Evolutionary conservation across 2,797 vertebrate genomes (phyloP), one percentile per base, ranked within the genome.

Genomic region (Siniperca obscura): DNA sequence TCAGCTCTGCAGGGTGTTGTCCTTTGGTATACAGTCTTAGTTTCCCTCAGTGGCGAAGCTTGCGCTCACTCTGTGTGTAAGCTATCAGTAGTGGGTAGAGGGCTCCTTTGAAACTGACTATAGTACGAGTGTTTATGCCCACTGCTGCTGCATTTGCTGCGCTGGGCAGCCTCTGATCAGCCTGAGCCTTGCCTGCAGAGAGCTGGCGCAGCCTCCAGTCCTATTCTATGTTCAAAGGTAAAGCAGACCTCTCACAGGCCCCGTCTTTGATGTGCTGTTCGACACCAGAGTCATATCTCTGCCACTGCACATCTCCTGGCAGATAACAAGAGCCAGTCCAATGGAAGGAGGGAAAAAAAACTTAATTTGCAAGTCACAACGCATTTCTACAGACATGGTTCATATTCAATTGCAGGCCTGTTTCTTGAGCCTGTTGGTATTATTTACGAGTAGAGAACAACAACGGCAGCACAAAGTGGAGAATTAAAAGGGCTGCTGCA

Each of bases 211-310:
- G 92, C 90, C 92, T 91, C 94, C 93, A 95, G 95, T 96, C 96
- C 96, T 96, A 95, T 94, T 93, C 93, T 92, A 94, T 96, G 94
- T 97, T 97, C 95, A 96, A 97, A 97, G 94, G 95, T 95, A 97
- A 94, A 96, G 93, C 86, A 91, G 94, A 95, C 93, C 94, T 96
- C 95, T 95, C 93, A 90, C 91, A 93, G 95, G 91, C 95, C 93
- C 81, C 56, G 61, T 93, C 96, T 98, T 96, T 97, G 95, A 97
- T 96, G 96, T 96, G 93, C 93, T 96, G 94, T 94, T 95, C 95
- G 94, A 94, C 96, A 95, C 96, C 96, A 96, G 94, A 96, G 96
- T 97, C 96, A 94, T 93, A 94, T 96, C 96, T 88, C 95, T 95
- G 92, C 95, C 85, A 76, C 92, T 90, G 92, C 90, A 94, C 95